Base-by-base conservation (phyloP, 2,888 invertebrate species). In the Leucophora obtusa region DNA sequence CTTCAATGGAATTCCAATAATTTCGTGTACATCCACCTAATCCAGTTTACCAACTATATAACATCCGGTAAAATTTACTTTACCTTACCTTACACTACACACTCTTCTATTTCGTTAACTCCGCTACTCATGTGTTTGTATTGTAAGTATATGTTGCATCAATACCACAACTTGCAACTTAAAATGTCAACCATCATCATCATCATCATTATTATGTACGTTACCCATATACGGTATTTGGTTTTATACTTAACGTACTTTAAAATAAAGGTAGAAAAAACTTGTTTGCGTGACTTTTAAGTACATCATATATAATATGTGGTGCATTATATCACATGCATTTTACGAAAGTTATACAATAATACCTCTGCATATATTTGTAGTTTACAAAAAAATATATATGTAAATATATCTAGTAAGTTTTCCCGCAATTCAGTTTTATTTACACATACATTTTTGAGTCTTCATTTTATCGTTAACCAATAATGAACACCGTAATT, bases 211-310 rank as follows among this genome's bases (percentile, higher is more conserved):
- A 28, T 33, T 15, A 43, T 14, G 38, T 38, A 38, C 11, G 38
- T 11, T 14, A 38, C 43, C 6, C 38, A n/a, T n/a, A n/a, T n/a
- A n/a, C n/a, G 43, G 43, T 47, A 47, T 47, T 47, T 47, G 43
- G 43, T 47, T 47, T 47, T 47, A n/a, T n/a, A n/a, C n/a, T n/a
- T n/a, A 47, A 47, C 43, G 43, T n/a, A n/a, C n/a, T 47, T 2
- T n/a, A 14, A 47, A 14, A 47, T n/a, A 47, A 4, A 7, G 28
- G 7, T 1, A 28, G 6, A 28, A 28, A 28, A 28, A 28, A 28
- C 28, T 28, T 28, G 35, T 59, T 35, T 33, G 58, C 53, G 47
- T 71, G 65, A 71, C 76, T 71, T 71, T 71, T 59, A 58, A 70
- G 59, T 47, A 65, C 65, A 21, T 33, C 70, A 65, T 53, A 59